phyloP scores from a whole-genome alignment of 2,113 vertebrate species.

The Ctenomys sociabilis region DNA sequence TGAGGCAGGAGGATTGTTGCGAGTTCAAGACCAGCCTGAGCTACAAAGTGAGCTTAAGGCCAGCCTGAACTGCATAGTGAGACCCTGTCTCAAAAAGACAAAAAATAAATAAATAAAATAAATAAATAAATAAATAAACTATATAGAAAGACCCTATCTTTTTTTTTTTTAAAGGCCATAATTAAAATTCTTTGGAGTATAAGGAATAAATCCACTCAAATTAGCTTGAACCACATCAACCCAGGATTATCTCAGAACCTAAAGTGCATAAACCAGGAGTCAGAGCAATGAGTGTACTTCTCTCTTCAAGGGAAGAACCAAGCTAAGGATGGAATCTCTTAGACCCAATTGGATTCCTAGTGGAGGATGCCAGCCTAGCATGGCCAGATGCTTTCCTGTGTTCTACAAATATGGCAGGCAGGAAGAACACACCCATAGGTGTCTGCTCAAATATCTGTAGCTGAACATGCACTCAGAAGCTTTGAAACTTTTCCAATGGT shows the following conservation, averaged over 20 bases:
- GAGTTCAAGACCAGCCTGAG: too few species aligned
- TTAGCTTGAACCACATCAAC: slow-evolving; percentile 36
- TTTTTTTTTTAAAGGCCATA: too few species aligned
- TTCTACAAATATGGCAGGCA: neutral
- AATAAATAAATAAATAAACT: too few species aligned
- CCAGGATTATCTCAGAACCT: neutral
- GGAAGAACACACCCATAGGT: neutral
- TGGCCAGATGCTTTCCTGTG: neutral
- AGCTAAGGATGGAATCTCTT: slow-evolving; percentile 8
- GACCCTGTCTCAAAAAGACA: too few species aligned
- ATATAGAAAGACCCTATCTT: neutral
- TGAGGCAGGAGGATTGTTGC: too few species aligned
- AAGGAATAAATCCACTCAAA: neutral
- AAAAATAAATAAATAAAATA: too few species aligned
- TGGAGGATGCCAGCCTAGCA: neutral
- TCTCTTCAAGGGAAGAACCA: slow-evolving; percentile 48
- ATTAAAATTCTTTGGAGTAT: neutral
- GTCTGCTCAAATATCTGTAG: neutral
- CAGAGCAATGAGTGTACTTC: slow-evolving; percentile 3
- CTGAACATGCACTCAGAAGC: neutral
- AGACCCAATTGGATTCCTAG: slow-evolving; percentile 30
- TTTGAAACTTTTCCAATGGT: slow-evolving; percentile 12
- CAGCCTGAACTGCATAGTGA: too few species aligned
- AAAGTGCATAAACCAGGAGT: neutral
- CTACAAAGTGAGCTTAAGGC: too few species aligned